Conservation (phyloP, 2,888 invertebrate species). For the Pomacea canaliculata region DNA sequence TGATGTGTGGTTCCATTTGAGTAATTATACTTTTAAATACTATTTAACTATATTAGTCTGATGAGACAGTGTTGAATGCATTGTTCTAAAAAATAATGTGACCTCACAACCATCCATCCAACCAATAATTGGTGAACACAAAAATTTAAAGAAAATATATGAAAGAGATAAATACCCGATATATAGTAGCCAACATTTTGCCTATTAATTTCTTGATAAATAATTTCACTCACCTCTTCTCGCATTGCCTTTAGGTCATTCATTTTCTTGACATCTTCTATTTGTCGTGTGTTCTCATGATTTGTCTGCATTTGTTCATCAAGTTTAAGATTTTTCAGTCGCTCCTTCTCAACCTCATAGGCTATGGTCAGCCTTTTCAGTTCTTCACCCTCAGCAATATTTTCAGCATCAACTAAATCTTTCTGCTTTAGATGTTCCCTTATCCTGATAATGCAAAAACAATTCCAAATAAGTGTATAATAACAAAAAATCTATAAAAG, state of each 20-base stretch:
- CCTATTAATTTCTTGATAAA: too few species aligned
- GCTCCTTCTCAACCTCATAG: conserved; percentile 62
- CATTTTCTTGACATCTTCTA: conserved; percentile 59
- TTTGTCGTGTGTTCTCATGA: conserved; percentile 64
- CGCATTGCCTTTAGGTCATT: conserved; percentile 59
- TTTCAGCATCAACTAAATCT: conserved; percentile 46
- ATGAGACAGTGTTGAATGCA: too few species aligned
- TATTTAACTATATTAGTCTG: too few species aligned
- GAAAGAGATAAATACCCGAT: too few species aligned
- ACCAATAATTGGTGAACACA: too few species aligned
- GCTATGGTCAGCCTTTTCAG: conserved; percentile 62
- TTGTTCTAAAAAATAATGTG: too few species aligned
- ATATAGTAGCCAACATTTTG: too few species aligned
- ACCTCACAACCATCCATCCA: too few species aligned
- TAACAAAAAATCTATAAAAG: neutral
- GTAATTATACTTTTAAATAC: too few species aligned
- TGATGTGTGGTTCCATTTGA: too few species aligned
- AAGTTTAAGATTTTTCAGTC: conserved; percentile 58
- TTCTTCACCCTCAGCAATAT: conserved; percentile 63
- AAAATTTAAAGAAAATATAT: too few species aligned
- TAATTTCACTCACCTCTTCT: conserved; percentile 55
- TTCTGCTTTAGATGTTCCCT: conserved; percentile 50
- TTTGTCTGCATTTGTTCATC: conserved; percentile 60
- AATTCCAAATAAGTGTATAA: neutral
- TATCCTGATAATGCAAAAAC: conserved; percentile 43